Evolutionary conservation across 2,797 vertebrate species (phyloP).

Genomic region (Molossus molossus): DNA sequence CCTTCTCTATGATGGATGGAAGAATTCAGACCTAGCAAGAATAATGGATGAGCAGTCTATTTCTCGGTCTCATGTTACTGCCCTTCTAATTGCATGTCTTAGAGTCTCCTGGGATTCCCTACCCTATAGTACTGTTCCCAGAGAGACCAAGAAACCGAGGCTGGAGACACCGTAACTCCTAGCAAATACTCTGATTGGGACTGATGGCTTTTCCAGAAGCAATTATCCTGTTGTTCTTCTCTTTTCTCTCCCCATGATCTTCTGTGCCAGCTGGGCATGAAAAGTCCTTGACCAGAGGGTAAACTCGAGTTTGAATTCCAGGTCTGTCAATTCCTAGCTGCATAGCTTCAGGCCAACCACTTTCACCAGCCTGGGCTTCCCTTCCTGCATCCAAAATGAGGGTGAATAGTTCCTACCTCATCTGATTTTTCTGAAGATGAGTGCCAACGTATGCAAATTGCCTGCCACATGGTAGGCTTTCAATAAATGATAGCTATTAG

Average conservation of each 20-base stretch:
- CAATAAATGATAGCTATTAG: slow-evolving; percentile 74
- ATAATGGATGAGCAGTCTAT: slow-evolving; percentile 77
- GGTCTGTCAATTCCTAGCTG: not conserved
- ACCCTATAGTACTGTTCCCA: not conserved
- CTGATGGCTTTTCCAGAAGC: not conserved
- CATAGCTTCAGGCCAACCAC: not conserved
- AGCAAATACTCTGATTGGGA: not conserved
- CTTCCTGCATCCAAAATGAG: slow-evolving; percentile 63
- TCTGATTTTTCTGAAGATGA: not conserved
- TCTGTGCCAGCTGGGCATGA: not conserved
- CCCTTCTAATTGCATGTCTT: slow-evolving; percentile 68
- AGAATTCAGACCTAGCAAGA: slow-evolving; percentile 62
- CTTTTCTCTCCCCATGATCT: not conserved
- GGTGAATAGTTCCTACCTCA: slow-evolving; percentile 48
- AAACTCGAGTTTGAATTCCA: not conserved
- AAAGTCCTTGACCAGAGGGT: not conserved
- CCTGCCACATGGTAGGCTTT: slow-evolving; percentile 73
- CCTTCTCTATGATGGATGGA: not conserved
- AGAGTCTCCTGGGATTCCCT: slow-evolving; percentile 74
- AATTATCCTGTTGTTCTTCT: not conserved
- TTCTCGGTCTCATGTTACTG: slow-evolving; percentile 69
- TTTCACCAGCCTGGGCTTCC: not conserved
- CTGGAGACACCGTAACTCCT: not conserved
- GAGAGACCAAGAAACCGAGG: not conserved
- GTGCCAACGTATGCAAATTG: slow-evolving; percentile 75